phyloP scores from a whole-genome alignment of 2,797 vertebrate species.

The Margarornis squamiger region DNA sequence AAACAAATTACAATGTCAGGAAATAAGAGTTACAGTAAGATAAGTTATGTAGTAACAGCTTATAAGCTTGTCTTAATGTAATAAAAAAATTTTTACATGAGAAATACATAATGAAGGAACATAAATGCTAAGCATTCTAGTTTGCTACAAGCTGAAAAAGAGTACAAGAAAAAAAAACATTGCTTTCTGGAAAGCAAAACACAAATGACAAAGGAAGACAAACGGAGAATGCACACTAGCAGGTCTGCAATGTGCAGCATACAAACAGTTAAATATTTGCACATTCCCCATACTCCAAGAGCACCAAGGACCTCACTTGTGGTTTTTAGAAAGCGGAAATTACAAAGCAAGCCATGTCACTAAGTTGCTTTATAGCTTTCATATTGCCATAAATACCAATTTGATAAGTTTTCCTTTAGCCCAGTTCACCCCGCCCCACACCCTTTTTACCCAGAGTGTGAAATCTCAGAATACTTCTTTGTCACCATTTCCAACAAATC shows the following conservation, averaged over 20 bases:
- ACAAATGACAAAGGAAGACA: slow-evolving; percentile 80
- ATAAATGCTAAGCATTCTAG: slow-evolving; percentile 83
- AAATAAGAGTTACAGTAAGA: slow-evolving; percentile 93
- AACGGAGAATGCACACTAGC: slow-evolving; percentile 80
- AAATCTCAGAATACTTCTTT: slow-evolving; percentile 67
- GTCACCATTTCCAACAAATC: slow-evolving; percentile 60
- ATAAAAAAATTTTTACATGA: slow-evolving; percentile 87
- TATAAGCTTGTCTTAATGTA: slow-evolving; percentile 86
- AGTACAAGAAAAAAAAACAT: slow-evolving; percentile 66
- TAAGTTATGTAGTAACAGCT: slow-evolving; percentile 91
- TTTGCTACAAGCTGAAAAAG: slow-evolving; percentile 82
- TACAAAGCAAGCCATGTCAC: slow-evolving; percentile 76
- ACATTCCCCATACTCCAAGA: slow-evolving; percentile 87
- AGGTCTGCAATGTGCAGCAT: slow-evolving; percentile 83
- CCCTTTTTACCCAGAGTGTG: slow-evolving; percentile 26
- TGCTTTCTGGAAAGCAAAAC: slow-evolving; percentile 81
- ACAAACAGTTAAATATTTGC: slow-evolving; percentile 92
- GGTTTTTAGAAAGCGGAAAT: slow-evolving; percentile 81
- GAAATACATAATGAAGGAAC: slow-evolving; percentile 86
- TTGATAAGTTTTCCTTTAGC: slow-evolving; percentile 61
- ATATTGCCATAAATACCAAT: slow-evolving; percentile 66
- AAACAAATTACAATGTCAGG: slow-evolving; percentile 88
- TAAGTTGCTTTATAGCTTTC: slow-evolving; percentile 70
- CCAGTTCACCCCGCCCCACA: background rate
- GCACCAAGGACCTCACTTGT: slow-evolving; percentile 83